These are phyloP conservation scores for Chlamydotis undulata DNA, from an alignment of 2,113 vertebrate species.

Conservation along the genomic window DNA sequence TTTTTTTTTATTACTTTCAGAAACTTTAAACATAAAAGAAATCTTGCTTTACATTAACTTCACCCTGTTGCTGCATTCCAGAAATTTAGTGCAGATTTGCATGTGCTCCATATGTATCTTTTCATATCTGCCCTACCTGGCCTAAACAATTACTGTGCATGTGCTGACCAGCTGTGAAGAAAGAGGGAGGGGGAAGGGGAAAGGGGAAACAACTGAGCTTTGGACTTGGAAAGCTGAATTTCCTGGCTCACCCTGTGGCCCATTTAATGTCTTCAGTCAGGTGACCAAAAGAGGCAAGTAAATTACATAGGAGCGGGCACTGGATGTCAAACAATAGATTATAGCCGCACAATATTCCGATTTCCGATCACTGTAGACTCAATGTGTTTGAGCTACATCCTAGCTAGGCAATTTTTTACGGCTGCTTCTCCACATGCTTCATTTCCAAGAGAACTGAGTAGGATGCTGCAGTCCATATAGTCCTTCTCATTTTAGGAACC, in stretches of 20 bases:
- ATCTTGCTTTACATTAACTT: conserved; percentile 55
- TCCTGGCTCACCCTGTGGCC: conserved; percentile 57
- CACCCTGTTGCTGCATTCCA: conserved; percentile 53
- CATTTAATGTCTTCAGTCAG: conserved; percentile 56
- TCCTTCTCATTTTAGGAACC: not conserved
- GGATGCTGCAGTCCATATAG: not conserved
- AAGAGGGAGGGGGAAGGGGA: not conserved
- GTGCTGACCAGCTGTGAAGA: conserved; percentile 66
- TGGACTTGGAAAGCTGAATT: conserved; percentile 50
- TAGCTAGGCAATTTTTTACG: not conserved
- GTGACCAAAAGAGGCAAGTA: conserved; percentile 57
- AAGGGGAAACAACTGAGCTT: conserved; percentile 35
- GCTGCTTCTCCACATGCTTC: not conserved
- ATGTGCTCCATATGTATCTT: conserved; percentile 24
- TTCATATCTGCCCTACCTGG: conserved; percentile 53
- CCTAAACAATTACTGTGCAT: conserved; percentile 28
- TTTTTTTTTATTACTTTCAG: conserved; percentile 57
- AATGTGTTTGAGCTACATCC: not conserved
- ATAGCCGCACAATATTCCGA: conserved; percentile 17
- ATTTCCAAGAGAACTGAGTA: not conserved
- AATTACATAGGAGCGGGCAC: conserved; percentile 45
- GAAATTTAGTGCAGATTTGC: conserved; percentile 37
- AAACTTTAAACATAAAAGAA: conserved; percentile 58
- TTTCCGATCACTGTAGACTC: not conserved
- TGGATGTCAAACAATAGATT: conserved; percentile 38